Evolutionary conservation across 1,140 invertebrate species (phyloP).

Genomic region (Zaprionus vittiger): DNA sequence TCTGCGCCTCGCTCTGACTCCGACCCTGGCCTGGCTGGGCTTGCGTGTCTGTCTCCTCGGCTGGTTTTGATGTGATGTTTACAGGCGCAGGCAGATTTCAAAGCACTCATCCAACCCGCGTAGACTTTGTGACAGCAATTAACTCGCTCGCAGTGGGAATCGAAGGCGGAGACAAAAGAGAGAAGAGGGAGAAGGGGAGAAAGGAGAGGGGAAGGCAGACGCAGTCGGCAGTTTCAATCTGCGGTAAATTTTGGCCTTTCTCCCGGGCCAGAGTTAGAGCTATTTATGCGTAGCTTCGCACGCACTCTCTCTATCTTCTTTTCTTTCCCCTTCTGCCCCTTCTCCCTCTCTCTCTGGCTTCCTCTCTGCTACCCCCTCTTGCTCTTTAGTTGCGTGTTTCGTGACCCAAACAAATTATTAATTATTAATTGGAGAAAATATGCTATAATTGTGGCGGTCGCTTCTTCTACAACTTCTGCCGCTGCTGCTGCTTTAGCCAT

Average conservation of each 20-base stretch:
- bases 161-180: neutral
- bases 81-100: constrained; percentile 58
- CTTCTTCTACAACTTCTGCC: constrained; percentile 40
- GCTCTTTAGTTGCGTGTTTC: constrained; percentile 44
- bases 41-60: constrained; percentile 59
- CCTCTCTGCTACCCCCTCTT: neutral
- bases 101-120: constrained; percentile 38
- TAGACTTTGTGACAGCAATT: constrained; percentile 81
- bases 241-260: constrained; percentile 62
- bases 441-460: constrained; percentile 79
- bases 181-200: neutral
- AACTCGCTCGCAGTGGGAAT: constrained; percentile 36
- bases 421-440: constrained; percentile 84
- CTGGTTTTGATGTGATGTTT: constrained; percentile 19
- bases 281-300: neutral
- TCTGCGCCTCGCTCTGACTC: constrained; percentile 63
- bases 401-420: constrained; percentile 84
- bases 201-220: neutral
- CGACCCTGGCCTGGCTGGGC: constrained; percentile 40
- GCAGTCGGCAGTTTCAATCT: constrained; percentile 1
- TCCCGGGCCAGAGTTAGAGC: constrained; percentile 5
- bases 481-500: neutral
- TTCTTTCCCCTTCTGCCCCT: neutral
- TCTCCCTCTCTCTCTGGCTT: neutral
- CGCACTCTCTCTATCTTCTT: neutral